Evolutionary conservation across 2,113 vertebrate species (phyloP).

Genomic region (Ibidorhyncha struthersii): DNA sequence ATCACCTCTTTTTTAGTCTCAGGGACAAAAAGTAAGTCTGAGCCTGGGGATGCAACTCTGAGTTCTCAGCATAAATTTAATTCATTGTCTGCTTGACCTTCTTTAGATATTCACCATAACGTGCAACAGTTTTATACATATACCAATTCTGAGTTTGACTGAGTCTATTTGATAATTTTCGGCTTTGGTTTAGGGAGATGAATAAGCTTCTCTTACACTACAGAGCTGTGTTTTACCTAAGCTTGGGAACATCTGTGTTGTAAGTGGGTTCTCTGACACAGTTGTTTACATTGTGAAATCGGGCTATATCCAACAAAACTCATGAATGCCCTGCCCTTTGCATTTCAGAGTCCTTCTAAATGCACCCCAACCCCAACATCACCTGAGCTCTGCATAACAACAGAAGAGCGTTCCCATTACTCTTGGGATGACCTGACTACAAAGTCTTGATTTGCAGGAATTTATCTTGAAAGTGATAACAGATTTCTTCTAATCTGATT

Average conservation of each 20-base stretch:
- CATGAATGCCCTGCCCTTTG: not conserved
- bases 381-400: not conserved
- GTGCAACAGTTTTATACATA: not conserved
- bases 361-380: not conserved
- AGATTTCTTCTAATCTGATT: slow-evolving; percentile 12
- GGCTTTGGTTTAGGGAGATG: not conserved
- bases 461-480: not conserved
- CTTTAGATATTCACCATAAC: not conserved
- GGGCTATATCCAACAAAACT: not conserved
- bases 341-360: not conserved
- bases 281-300: not conserved
- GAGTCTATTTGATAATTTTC: not conserved
- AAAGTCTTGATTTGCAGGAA: not conserved
- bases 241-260: not conserved
- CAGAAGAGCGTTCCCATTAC: not conserved
- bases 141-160: not conserved
- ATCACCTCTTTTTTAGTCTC: not conserved
- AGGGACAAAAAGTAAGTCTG: not conserved
- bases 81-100: not conserved
- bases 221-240: not conserved
- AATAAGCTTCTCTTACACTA: not conserved
- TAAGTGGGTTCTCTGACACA: not conserved
- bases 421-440: not conserved
- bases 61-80: not conserved
- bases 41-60: not conserved